Evolutionary conservation across 2,888 invertebrate species (phyloP), one percentile per base, ranked within the genome.

Genomic region (Adineta ricciae): DNA sequence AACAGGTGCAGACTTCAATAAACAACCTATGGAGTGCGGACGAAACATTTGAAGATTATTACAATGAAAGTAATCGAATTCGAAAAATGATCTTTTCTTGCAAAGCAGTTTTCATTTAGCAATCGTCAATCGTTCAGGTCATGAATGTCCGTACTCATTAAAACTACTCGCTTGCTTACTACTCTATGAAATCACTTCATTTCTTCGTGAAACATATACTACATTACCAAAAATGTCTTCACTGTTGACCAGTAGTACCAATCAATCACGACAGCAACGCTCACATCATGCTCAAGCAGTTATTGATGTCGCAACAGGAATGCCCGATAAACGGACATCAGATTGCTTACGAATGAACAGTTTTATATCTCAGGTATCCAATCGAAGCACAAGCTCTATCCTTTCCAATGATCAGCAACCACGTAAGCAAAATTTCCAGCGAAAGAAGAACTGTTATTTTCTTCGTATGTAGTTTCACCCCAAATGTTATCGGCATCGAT

Each of bases 131-230:
- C 89, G 92, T 7, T 92, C 93, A 86, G 96, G 96, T 73, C 93
- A 94, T 0, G 94, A 94, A 87, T 97, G 97, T 90, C 92, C 92
- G 3, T 90, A 91, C 86, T 92, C 92, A 0, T 92, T 99, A 84
- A 94, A 97, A 88, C 92, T 98, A 87, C 93, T 98, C 83, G 97
- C 97, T 3, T 97, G 97, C 89, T 94, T 96, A 85, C 92, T 99
- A 36, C 92, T 99, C n/a, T 93, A 95, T 89, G 99, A 99, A 92
- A 96, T 99, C 86, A 98, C 99, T 0, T 93, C 97, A 0, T 99
- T 98, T 90, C 92, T 99, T 84, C 92, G 99, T 27, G 99, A 99
- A 91, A 96, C 97, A 0, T 98, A 97, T 91, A 95, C 96, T 89
- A 90, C 91, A 86, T 89, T 93, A 82, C 92, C 93, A 0, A 86